Base-by-base conservation (phyloP, 53 echinoderm and acorn worm genomes). In the Paelopatides confundens region DNA sequence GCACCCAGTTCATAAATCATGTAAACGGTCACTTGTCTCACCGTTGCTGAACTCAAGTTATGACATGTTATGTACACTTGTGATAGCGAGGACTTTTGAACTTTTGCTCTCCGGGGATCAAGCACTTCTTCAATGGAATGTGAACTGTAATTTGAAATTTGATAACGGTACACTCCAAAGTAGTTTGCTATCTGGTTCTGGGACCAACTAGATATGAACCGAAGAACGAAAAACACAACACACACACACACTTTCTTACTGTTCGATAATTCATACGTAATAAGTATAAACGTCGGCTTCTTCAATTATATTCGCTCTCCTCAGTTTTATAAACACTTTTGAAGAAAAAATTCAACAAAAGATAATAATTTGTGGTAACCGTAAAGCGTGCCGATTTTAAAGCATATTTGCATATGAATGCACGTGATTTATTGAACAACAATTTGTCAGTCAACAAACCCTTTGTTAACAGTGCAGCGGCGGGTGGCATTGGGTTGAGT, bases 361-460 rank as follows among this genome's bases (percentile, higher is more conserved):
- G 69, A 69, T 31, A 35, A 18, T 69, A 31, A 69, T 69, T 66
- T 69, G 69, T n/a, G 74, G 74, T 26, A 40, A 39, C 74, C 39
- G 74, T 74, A 74, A n/a, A 74, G 74, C 74, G 74, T 74, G 74
- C 74, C 74, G n/a, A 38, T 28, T 40, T 46, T 27, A 74, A 46
- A 40, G 40, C 46, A 74, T 74, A 74, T 74, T 74, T 74, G 74
- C 74, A 74, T 74, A 46, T 74, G 29, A 74, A 74, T 40, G 74
- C 39, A 39, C 40, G 26, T 74, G 74, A 74, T 74, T 74, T 74
- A 74, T 74, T 40, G 74, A 46, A 46, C 46, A 40, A 39, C 74
- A 74, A 74, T 74, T n/a, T 39, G 74, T 74, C 39, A 40, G 74
- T 74, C 74, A 74, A 74, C 74, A 74, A 74, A 26, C 74, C 74